Evolutionary conservation across 2,797 vertebrate species (phyloP).

Genomic region (Microctenopoma steveboyesi): DNA sequence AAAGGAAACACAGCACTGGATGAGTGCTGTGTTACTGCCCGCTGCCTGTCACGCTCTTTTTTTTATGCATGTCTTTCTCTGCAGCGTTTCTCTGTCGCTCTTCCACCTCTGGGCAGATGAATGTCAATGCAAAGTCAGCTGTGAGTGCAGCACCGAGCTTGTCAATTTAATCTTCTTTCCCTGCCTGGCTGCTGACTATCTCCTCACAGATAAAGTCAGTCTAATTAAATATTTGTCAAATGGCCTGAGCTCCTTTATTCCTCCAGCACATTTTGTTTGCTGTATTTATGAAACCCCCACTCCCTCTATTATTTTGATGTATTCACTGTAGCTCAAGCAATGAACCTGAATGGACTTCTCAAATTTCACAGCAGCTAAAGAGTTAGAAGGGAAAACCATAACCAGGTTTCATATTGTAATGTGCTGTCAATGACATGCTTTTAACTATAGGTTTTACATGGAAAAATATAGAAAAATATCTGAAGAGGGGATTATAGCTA

Average conservation of each 20-base stretch:
- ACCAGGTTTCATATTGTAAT: background rate
- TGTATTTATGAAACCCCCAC: background rate
- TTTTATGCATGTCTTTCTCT: slow-evolving; percentile 20
- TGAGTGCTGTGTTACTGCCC: slow-evolving; percentile 26
- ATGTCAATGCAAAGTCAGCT: slow-evolving; percentile 56
- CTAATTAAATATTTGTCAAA: slow-evolving; percentile 30
- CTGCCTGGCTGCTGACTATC: slow-evolving; percentile 2
- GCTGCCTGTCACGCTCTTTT: slow-evolving; percentile 13
- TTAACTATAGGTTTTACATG: too few relatives aligned
- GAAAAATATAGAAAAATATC: too few relatives aligned
- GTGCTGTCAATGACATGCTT: background rate
- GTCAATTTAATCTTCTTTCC: slow-evolving; percentile 29
- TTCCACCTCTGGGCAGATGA: slow-evolving; percentile 33
- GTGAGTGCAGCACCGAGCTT: slow-evolving; percentile 23
- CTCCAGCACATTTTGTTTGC: background rate
- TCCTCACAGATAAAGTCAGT: slow-evolving; percentile 20
- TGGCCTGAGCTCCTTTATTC: slow-evolving; percentile 7
- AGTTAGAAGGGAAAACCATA: background rate
- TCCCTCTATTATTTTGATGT: background rate
- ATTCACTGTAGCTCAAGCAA: background rate
- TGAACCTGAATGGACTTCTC: background rate
- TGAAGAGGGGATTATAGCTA: too few relatives aligned
- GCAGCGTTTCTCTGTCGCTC: slow-evolving; percentile 13
- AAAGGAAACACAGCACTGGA: slow-evolving; percentile 3
- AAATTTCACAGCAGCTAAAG: slow-evolving; percentile 8